Conservation (phyloP, 2,113 vertebrate genomes). For the Illadopsis cleaveri region DNA sequence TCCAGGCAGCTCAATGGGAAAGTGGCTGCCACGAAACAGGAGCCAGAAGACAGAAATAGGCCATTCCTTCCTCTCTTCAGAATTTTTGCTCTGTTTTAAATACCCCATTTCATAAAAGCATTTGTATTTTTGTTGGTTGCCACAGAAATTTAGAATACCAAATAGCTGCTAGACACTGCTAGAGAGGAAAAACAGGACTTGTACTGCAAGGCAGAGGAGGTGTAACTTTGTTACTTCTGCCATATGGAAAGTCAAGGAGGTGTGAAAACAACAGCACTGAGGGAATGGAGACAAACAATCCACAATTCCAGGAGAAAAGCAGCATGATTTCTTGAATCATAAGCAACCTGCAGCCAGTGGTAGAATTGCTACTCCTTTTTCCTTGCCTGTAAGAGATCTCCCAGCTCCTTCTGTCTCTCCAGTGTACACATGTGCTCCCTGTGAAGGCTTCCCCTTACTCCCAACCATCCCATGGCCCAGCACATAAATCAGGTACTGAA, state of each 20-base stretch:
- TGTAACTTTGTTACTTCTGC: background rate
- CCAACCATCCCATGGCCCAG: background rate
- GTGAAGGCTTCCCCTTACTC: background rate
- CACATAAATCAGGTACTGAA: background rate
- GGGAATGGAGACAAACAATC: background rate
- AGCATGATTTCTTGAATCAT: background rate
- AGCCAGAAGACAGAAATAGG: slow-evolving; percentile 10
- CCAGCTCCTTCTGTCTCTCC: background rate
- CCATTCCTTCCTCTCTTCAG: background rate
- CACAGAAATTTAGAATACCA: background rate
- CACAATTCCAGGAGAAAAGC: background rate
- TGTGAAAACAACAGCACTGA: background rate
- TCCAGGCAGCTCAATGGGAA: background rate
- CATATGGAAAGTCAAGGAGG: background rate
- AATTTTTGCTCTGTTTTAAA: background rate
- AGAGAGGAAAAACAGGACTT: background rate
- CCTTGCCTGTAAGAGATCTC: background rate
- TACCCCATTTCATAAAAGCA: background rate
- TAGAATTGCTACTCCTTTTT: background rate
- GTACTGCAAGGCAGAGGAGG: background rate
- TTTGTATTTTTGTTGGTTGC: background rate
- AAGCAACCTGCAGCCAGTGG: background rate
- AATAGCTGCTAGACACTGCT: background rate
- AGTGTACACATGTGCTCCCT: background rate
- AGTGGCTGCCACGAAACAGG: background rate